Base-by-base conservation (phyloP, 92 coral and sea anemone species). In the Paramuricea clavata region DNA sequence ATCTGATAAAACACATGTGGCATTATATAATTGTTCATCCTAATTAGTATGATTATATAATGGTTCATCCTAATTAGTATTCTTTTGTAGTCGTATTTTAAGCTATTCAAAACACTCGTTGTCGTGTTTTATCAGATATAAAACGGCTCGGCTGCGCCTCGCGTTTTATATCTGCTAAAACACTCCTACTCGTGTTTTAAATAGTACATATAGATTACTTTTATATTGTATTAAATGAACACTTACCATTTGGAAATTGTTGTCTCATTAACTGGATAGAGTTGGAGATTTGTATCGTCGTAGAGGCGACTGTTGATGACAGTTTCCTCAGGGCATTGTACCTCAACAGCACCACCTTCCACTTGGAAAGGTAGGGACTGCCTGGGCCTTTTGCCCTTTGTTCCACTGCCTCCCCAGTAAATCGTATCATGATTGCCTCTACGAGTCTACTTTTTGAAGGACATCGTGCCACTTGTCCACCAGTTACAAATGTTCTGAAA, bases 401-500 rank as follows among this genome's bases (percentile, higher is more conserved):
- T 12, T 69, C 76, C 13, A 73, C 62, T 12, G 57, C 50, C 42
- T 19, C 69, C 16, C 69, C 81, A n/a, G 83, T 57, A 3, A 89
- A 61, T 0, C 60, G 11, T 19, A 79, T 30, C 21, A 84, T 65
- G 12, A 85, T 71, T 6, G 89, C 89, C 35, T 89, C 89, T 15
- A 85, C 92, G 3, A 85, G 35, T 31, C 92, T 52, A 27, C 92
- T 79, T 15, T 52, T 73, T 0, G 87, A 85, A 5, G 89, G 92
- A 11, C 68, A 57, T 8, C 39, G 50, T 0, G 87, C 89, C 4
- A 81, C 85, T 26, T 33, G 54, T 49, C 81, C 92, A 31, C 85
- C 92, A 8, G 86, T 76, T 35, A 89, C 77, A 49, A 89, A 89
- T n/a, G 73, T 62, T 44, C 89, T 89, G 74, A 77, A 56, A 64